Evolutionary conservation across 2,888 invertebrate genomes (phyloP).

Genomic region (Parnassius apollo): DNA sequence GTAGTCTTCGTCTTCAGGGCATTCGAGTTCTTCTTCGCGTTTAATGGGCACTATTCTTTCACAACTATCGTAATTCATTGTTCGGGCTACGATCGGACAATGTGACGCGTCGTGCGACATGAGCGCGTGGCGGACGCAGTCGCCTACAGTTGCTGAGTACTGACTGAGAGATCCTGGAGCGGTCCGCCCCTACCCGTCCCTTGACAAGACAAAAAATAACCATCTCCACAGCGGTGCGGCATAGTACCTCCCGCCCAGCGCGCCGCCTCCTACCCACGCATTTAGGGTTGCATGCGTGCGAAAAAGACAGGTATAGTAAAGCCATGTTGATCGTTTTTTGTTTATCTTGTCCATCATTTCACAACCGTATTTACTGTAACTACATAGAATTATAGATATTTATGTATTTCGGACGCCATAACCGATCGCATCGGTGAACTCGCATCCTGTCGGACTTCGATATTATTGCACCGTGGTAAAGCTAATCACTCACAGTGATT

Average conservation of each 20-base stretch:
- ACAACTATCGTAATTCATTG: slow-evolving; percentile 69
- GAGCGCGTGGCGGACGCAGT: slow-evolving; percentile 52
- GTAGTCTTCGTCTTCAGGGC: slow-evolving; percentile 67
- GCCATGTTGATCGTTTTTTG: slow-evolving; percentile 56
- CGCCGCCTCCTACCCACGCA: slow-evolving; percentile 51
- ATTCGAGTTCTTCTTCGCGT: slow-evolving; percentile 63
- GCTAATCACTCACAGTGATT: slow-evolving; percentile 20
- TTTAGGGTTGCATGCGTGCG: slow-evolving; percentile 39
- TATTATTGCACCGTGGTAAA: slow-evolving; percentile 23
- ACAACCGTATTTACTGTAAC: slow-evolving; percentile 56
- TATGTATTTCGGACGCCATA: slow-evolving; percentile 58
- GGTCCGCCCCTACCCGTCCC: slow-evolving; percentile 67
- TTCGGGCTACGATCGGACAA: slow-evolving; percentile 37
- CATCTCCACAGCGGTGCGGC: slow-evolving; percentile 57
- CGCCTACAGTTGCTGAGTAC: slow-evolving; percentile 54
- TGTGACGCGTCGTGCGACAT: slow-evolving; percentile 42
- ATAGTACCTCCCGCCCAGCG: slow-evolving; percentile 44
- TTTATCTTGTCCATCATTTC: slow-evolving; percentile 76
- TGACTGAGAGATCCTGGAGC: slow-evolving; percentile 53
- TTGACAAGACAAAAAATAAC: slow-evolving; percentile 77
- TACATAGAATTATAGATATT: slow-evolving; percentile 44
- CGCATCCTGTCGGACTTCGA: slow-evolving; percentile 50
- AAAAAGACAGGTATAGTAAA: slow-evolving; percentile 51
- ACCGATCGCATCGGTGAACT: slow-evolving; percentile 62
- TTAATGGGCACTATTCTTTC: slow-evolving; percentile 67